Conservation (phyloP, 1,140 invertebrate species). For the Formica exsecta region DNA sequence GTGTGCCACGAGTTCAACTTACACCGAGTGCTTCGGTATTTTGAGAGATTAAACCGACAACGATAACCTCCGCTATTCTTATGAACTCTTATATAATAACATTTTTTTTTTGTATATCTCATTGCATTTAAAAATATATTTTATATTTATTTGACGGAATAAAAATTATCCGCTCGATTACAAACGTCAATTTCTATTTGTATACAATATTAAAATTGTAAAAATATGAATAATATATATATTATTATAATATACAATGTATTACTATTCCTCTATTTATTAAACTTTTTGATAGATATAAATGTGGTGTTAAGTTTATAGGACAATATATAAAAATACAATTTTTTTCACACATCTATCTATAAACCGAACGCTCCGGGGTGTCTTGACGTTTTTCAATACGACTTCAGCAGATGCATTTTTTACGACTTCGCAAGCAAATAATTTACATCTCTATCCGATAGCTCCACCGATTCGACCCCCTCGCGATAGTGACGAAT, state of each 20-base stretch:
- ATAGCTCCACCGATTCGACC: slow-evolving; percentile 37
- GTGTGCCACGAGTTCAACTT: slow-evolving; percentile 25
- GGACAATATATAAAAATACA: neutral
- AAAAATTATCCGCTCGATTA: neutral
- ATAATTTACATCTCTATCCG: slow-evolving; percentile 65
- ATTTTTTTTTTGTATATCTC: neutral
- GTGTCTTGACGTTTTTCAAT: slow-evolving; percentile 38
- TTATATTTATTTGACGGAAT: too few relatives aligned
- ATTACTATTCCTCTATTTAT: neutral
- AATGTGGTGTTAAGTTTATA: neutral
- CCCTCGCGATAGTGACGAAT: slow-evolving; percentile 53
- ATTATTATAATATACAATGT: neutral
- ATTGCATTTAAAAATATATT: neutral
- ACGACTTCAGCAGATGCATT: slow-evolving; percentile 39
- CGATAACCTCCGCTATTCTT: neutral
- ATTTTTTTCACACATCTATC: slow-evolving; percentile 30
- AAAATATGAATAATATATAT: neutral
- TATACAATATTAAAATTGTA: neutral
- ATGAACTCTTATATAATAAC: neutral
- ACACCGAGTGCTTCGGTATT: neutral
- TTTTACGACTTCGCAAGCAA: slow-evolving; percentile 71
- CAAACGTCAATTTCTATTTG: neutral
- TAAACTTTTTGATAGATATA: neutral
- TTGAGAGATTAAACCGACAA: slow-evolving; percentile 11
- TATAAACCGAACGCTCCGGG: slow-evolving; percentile 23